A percentile compares a stretch with the other conserved stretches of the same genome.
Conservation (phyloP, 2,888 invertebrate species). For the Leucophenga montana region DNA sequence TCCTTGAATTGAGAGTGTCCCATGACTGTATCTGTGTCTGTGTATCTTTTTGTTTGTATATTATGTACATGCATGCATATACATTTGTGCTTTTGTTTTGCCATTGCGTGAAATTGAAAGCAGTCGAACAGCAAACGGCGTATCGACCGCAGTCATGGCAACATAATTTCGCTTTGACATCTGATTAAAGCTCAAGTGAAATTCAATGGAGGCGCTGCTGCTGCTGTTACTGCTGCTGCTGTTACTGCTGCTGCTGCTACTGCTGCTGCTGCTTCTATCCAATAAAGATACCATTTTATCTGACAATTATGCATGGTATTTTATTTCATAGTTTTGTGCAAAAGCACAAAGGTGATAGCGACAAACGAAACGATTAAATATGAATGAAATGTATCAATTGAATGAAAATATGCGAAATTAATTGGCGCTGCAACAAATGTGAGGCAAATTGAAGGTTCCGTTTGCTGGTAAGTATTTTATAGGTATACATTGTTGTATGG, state of each 20-base stretch:
- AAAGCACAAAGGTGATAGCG: background rate
- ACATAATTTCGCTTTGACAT: conserved; percentile 15
- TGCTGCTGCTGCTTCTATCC: background rate
- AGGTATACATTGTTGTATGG: too few species aligned
- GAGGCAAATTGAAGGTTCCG: too few species aligned
- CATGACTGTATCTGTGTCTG: background rate
- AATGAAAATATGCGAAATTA: too few species aligned
- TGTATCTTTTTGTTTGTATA: background rate
- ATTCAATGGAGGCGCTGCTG: conserved; percentile 19
- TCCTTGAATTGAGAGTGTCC: conserved; percentile 36
- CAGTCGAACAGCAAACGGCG: background rate
- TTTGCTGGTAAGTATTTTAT: too few species aligned
- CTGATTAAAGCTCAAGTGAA: background rate
- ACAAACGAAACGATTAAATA: conserved; percentile 5
- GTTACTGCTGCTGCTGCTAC: too few species aligned
- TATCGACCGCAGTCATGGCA: conserved; percentile 7
- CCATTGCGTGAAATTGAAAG: conserved; percentile 12
- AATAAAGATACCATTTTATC: conserved; percentile 27
- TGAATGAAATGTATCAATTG: too few species aligned
- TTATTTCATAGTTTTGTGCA: conserved; percentile 9
- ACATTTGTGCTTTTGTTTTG: background rate
- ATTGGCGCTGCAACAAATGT: too few species aligned
- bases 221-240: too few species aligned
- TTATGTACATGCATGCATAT: background rate
- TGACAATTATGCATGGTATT: background rate